A percentile compares a stretch with the other conserved stretches of the same genome.
phyloP scores from a whole-genome alignment of 2,888 invertebrate species.

The Eumacrocentrus americanus region DNA sequence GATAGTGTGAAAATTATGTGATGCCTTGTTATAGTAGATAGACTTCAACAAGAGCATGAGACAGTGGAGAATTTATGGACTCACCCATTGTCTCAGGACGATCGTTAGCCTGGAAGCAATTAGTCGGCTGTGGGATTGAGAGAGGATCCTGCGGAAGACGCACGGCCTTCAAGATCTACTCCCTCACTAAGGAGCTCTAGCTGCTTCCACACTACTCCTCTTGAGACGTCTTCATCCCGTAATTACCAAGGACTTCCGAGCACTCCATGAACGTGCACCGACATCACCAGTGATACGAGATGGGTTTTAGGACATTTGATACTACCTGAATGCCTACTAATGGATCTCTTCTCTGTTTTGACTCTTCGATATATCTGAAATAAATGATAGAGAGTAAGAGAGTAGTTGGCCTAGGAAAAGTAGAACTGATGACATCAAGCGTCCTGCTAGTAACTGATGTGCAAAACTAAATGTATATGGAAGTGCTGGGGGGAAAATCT shows the following conservation, averaged over 20 bases:
- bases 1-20: not conserved
- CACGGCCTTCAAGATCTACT: slow-evolving; percentile 18
- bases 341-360: too few relatives aligned
- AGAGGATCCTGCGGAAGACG: slow-evolving; percentile 29
- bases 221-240: slow-evolving; percentile 38
- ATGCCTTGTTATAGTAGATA: slow-evolving; percentile 13
- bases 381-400: not conserved
- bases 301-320: slow-evolving; percentile 9
- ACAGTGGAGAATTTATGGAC: not conserved
- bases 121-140: slow-evolving; percentile 30
- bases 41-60: too few relatives aligned
- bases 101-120: slow-evolving; percentile 38
- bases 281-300: not conserved
- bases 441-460: not conserved
- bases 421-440: not conserved
- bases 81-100: slow-evolving; percentile 32
- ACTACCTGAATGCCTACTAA: not conserved
- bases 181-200: slow-evolving; percentile 2
- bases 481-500: slow-evolving; percentile 22
- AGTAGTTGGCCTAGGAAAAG: not conserved
- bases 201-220: slow-evolving; percentile 10
- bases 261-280: not conserved
- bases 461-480: slow-evolving; percentile 7
- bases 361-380: not conserved
- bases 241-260: slow-evolving; percentile 37